These are phyloP conservation scores for Heliconius charithonia DNA, from an alignment of 2,888 invertebrate genomes.

Conservation along the genomic window DNA sequence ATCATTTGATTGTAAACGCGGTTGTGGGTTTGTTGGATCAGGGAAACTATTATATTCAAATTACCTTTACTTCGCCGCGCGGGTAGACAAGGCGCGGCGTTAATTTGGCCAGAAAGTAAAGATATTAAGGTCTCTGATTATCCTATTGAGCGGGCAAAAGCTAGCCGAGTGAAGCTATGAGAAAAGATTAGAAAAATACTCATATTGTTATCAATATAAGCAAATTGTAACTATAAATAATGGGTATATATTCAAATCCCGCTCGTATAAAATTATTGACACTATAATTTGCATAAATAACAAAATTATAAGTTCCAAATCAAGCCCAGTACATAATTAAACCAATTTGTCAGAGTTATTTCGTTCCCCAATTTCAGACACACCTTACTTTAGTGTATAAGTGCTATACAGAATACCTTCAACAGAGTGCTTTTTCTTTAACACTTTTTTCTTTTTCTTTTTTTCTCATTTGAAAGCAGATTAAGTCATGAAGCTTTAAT, in stretches of 20 bases:
- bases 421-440: background rate
- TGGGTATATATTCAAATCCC: background rate
- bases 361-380: constrained; percentile 35
- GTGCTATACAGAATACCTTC: constrained; percentile 16
- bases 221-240: background rate
- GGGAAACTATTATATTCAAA: background rate
- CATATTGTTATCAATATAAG: background rate
- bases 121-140: too few species aligned
- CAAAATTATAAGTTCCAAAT: constrained; percentile 8
- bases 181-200: too few species aligned
- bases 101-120: background rate
- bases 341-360: constrained; percentile 35
- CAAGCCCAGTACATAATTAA: constrained; percentile 28
- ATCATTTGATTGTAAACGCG: background rate
- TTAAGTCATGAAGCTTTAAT: background rate
- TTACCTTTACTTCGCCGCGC: background rate
- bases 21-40: background rate
- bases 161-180: too few species aligned
- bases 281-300: background rate
- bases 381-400: constrained; percentile 39
- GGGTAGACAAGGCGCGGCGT: background rate
- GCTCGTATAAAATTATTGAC: background rate
- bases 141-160: too few species aligned
- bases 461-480: background rate
- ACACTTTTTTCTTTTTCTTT: background rate